Conservation (phyloP, 2,113 vertebrate genomes). For the Thalassarche chlororhynchos region DNA sequence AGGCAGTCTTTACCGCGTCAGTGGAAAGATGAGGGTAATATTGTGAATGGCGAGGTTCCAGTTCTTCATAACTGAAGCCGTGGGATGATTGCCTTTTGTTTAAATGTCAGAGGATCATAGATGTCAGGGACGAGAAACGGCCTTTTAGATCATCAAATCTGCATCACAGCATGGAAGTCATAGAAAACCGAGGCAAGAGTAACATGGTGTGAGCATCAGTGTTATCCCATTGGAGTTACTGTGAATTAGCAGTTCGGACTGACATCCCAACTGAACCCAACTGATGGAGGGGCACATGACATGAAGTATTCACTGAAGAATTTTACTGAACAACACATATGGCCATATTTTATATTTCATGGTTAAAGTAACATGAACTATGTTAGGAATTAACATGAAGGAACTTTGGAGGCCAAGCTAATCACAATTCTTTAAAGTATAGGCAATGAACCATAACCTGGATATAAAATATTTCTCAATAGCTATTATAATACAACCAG, state of each 20-base stretch:
- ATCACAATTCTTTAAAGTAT: background rate
- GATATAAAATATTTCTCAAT: background rate
- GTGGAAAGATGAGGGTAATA: constrained; percentile 40
- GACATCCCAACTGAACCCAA: background rate
- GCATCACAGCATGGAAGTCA: background rate
- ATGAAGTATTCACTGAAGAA: background rate
- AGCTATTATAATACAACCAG: background rate
- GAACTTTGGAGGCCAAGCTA: background rate
- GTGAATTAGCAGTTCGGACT: background rate
- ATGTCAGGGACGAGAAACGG: background rate
- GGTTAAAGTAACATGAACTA: background rate
- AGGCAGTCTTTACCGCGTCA: background rate
- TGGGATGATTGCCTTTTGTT: constrained; percentile 55
- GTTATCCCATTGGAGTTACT: background rate
- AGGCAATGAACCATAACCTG: background rate
- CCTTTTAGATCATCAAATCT: background rate
- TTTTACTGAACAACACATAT: background rate
- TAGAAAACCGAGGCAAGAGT: background rate
- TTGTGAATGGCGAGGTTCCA: constrained; percentile 36
- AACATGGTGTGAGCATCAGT: background rate
- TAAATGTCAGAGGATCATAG: constrained; percentile 59
- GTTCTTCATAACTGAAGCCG: background rate
- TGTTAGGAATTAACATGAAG: background rate
- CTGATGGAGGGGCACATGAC: background rate
- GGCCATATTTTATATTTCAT: background rate